These are phyloP conservation scores for Cranoglanis bouderius DNA, from an alignment of 2,113 vertebrate species.

Conservation along the genomic window DNA sequence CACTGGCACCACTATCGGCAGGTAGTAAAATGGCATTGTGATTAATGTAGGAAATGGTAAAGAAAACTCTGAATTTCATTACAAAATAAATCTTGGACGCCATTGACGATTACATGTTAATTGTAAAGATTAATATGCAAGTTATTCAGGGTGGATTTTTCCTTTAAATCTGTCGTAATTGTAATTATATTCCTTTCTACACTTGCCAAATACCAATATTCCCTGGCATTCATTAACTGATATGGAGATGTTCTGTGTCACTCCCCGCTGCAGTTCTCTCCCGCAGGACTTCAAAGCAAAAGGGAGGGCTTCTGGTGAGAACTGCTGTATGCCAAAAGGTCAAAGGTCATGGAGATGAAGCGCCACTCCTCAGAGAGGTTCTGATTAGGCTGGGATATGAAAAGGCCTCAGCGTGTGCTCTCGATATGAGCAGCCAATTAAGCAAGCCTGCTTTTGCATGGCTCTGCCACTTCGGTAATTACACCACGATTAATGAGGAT, in stretches of 20 bases:
- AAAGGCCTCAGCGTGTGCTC: constrained; percentile 44
- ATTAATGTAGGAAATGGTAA: not conserved
- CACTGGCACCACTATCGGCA: not conserved
- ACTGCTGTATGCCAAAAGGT: constrained; percentile 42
- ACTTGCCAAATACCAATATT: not conserved
- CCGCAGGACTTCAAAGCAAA: constrained; percentile 8
- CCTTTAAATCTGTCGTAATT: not conserved
- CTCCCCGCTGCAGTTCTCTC: constrained; percentile 18
- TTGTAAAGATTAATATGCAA: not conserved
- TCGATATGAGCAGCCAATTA: constrained; percentile 35
- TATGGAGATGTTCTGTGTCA: not conserved
- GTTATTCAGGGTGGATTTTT: not conserved
- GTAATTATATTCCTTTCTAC: not conserved
- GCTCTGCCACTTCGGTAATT: constrained; percentile 52
- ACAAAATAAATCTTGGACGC: not conserved
- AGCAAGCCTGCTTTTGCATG: constrained; percentile 42
- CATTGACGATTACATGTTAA: not conserved
- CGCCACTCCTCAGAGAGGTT: constrained; percentile 36
- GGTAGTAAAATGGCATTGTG: not conserved
- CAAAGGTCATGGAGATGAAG: constrained; percentile 43
- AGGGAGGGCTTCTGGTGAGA: constrained; percentile 29
- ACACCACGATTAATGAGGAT: constrained; percentile 63
- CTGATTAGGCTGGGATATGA: constrained; percentile 50
- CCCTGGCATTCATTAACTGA: constrained; percentile 15
- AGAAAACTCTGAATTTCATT: not conserved